Base-by-base conservation (phyloP, 2,888 invertebrate species). In the Cryptophagus acutangulus region DNA sequence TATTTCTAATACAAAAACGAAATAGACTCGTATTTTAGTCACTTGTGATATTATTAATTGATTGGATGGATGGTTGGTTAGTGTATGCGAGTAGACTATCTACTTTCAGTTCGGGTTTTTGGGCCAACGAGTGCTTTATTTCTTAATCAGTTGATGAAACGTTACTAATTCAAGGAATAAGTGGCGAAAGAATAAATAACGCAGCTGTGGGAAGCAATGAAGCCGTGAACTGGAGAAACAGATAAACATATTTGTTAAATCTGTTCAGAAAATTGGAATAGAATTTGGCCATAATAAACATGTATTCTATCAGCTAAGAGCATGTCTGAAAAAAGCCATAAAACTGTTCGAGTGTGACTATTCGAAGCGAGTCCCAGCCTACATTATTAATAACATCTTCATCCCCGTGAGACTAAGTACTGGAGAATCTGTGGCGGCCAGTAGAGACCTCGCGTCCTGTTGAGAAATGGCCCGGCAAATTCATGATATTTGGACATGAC, bases 381-480 rank as follows among this genome's bases (percentile, higher is more conserved):
- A 54, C 53, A 61, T 61, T 59, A 61, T 59, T 59, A 59, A 61
- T 58, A 58, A 54, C 54, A 42, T 52, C 43, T n/a, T 48, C 41
- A 40, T 46, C 43, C 57, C 49, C 52, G 39, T 38, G 55, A 48
- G 54, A 52, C 48, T 42, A 43, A 46, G 49, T 47, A 52, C 45
- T 45, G 46, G 50, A 44, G 52, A 55, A 54, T 59, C 57, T 54
- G 52, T 45, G 52, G 50, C 45, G 48, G 55, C 51, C 48, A 51
- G 52, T 43, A 38, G 52, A 53, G 52, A 49, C 54, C 54, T 41
- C 49, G 49, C 52, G 51, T 54, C 54, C 43, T 54, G 52, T 52
- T 59, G 63, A 61, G 62, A 62, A 64, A 64, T 62, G 61, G 55
- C 54, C 59, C 59, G 54, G 59, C 57, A 63, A 64, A 63, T 63